Conservation (phyloP, 2,113 vertebrate genomes). For the Ahaetulla prasina region DNA sequence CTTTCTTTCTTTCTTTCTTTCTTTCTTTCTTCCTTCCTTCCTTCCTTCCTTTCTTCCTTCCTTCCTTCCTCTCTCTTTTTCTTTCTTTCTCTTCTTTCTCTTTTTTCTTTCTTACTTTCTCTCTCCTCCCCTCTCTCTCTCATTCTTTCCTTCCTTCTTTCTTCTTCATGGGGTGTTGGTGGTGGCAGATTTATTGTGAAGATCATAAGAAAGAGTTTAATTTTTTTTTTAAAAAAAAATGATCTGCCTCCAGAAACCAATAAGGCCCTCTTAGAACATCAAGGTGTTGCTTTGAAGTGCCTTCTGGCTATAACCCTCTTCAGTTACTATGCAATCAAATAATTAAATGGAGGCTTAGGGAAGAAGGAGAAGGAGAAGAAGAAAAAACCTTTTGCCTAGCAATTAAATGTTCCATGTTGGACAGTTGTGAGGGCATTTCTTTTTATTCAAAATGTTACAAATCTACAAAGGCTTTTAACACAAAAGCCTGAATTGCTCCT, state of each 20-base stretch:
- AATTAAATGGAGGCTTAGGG: conserved; percentile 87
- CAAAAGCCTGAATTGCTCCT: conserved; percentile 67
- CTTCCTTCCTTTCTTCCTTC: conserved; percentile 5
- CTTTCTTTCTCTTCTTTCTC: too few relatives aligned
- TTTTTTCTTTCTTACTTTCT: conserved; percentile 62
- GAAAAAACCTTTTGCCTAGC: conserved; percentile 83
- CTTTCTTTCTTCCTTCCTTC: too few relatives aligned
- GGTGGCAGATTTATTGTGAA: conserved; percentile 80
- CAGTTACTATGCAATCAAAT: conserved; percentile 92
- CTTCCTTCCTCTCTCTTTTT: conserved; percentile 65
- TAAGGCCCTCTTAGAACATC: conserved; percentile 90
- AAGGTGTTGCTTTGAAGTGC: conserved; percentile 94
- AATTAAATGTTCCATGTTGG: conserved; percentile 88
- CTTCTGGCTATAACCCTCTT: conserved; percentile 89
- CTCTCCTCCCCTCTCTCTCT: conserved; percentile 70
- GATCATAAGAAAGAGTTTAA: conserved; percentile 83
- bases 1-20: too few relatives aligned
- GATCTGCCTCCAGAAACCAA: conserved; percentile 94
- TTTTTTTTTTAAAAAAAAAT: conserved; percentile 69
- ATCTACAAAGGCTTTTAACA: conserved; percentile 75
- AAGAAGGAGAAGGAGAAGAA: conserved; percentile 64
- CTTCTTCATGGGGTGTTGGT: conserved; percentile 62
- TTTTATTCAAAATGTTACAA: conserved; percentile 60
- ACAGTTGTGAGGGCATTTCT: conserved; percentile 71
- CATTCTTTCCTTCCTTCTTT: conserved; percentile 73